Conservation (phyloP, 2,797 vertebrate genomes). For the Mycteria americana region DNA sequence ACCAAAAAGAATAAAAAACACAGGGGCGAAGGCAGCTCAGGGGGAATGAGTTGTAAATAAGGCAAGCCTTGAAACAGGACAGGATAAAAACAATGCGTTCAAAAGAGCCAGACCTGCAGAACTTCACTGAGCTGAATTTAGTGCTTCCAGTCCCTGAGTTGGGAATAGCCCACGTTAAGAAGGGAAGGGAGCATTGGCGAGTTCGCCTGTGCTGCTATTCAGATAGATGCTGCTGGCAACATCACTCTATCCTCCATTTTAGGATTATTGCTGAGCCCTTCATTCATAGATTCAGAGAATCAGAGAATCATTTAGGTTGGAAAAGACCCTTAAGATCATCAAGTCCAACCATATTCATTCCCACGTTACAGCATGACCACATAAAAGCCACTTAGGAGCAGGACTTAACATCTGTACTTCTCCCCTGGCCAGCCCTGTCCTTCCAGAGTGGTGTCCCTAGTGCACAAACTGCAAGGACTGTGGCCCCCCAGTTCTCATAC, state of each 20-base stretch:
- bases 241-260: background rate
- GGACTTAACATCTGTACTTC: background rate
- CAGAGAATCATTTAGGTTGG: background rate
- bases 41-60: background rate
- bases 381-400: background rate
- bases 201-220: background rate
- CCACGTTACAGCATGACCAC: background rate
- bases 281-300: background rate
- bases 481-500: background rate
- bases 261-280: background rate
- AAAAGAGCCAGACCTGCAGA: background rate
- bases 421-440: background rate
- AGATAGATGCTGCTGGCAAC: background rate
- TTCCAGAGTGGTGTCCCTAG: background rate
- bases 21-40: background rate
- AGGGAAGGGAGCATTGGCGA: background rate
- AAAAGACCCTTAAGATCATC: background rate
- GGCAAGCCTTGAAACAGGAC: background rate
- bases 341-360: background rate
- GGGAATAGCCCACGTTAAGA: background rate
- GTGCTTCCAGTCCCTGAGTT: background rate
- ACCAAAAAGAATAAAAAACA: background rate
- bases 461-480: background rate
- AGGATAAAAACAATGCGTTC: background rate
- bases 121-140: background rate